Evolutionary conservation across 2,113 vertebrate genomes (phyloP).

Genomic region (Indri indri): DNA sequence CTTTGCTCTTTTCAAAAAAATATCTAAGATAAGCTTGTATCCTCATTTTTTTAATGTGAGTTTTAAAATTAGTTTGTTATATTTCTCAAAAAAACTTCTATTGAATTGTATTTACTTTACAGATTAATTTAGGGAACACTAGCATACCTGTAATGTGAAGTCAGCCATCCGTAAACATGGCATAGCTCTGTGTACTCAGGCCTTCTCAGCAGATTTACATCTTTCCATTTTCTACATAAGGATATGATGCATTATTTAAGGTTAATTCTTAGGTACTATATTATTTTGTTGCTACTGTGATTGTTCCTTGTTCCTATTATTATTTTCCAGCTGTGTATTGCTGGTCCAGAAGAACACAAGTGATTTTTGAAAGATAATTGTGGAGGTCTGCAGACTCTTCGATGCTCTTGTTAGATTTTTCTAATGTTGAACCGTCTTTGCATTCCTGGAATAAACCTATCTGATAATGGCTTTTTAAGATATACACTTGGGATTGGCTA

Average conservation of each 20-base stretch:
- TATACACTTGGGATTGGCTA: not conserved
- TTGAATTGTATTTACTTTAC: not conserved
- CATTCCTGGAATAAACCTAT: not conserved
- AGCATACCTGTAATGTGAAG: fast-evolving
- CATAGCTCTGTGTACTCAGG: fast-evolving
- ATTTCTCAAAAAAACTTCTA: not conserved
- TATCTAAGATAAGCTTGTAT: not conserved
- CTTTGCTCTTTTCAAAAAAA: not conserved
- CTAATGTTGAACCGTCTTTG: not conserved
- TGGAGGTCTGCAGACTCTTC: not conserved
- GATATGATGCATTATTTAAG: fast-evolving
- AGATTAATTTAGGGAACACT: too few relatives aligned
- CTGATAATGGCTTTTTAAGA: not conserved
- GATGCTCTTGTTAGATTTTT: not conserved
- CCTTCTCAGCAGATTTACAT: too few relatives aligned
- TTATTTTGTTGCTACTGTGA: fast-evolving
- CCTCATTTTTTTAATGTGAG: not conserved
- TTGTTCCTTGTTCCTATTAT: not conserved
- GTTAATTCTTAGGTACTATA: not conserved
- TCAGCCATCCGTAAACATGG: fast-evolving
- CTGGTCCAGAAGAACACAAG: too few relatives aligned
- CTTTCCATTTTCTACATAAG: not conserved
- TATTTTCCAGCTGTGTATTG: not conserved
- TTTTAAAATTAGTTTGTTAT: not conserved
- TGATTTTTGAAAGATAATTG: not conserved